Percentiles rank a stretch among this genome's conserved stretches.
Conservation (phyloP, 92 coral and sea anemone genomes). For the Galaxea fascicularis region DNA sequence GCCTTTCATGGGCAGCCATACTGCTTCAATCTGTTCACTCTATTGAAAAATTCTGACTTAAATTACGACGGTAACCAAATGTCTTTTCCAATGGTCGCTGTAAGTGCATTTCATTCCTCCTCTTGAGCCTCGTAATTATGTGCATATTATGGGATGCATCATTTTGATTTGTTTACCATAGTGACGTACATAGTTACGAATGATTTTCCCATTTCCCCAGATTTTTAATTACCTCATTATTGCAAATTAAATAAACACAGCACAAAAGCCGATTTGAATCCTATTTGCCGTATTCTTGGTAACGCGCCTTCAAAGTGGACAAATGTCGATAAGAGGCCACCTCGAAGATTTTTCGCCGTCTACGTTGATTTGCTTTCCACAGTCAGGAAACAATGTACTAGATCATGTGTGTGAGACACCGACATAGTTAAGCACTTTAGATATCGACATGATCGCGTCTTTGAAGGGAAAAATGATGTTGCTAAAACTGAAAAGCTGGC, state of each 20-base stretch:
- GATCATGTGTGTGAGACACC: too few relatives aligned
- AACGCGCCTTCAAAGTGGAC: too few relatives aligned
- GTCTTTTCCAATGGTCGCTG: not conserved
- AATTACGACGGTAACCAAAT: not conserved
- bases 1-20: slow-evolving; percentile 44
- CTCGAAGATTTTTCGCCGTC: too few relatives aligned
- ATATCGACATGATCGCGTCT: too few relatives aligned
- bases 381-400: too few relatives aligned
- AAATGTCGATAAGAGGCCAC: too few relatives aligned
- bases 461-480: too few relatives aligned
- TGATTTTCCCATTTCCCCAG: not conserved
- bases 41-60: slow-evolving; percentile 24
- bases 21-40: not conserved
- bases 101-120: not conserved
- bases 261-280: not conserved
- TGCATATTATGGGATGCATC: slow-evolving; percentile 45
- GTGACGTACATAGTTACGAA: slow-evolving; percentile 51
- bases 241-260: too few relatives aligned
- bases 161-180: slow-evolving; percentile 45
- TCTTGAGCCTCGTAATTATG: slow-evolving; percentile 12
- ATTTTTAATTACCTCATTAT: not conserved
- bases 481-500: too few relatives aligned
- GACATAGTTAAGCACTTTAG: too few relatives aligned
- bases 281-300: too few relatives aligned
- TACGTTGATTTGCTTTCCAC: too few relatives aligned